Evolutionary conservation across 2,888 invertebrate species (phyloP), one percentile per base, ranked within the genome.

Genomic region (Caenorhabditis wallacei): DNA sequence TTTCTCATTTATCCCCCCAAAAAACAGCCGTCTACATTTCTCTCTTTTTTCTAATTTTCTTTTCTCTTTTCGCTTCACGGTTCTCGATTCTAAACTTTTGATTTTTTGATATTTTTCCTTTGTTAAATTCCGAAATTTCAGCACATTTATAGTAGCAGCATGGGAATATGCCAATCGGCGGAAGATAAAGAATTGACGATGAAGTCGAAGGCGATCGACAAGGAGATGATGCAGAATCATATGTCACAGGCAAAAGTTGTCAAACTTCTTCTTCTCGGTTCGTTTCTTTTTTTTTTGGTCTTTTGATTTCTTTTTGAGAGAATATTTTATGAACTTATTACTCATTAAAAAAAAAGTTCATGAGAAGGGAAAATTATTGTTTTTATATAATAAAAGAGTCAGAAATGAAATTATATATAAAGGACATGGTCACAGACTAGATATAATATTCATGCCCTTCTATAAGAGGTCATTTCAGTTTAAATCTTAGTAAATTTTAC

Each of bases 191-290:
- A 91, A 56, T 71, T 88, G 68, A 74, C 84, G 20, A 64, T 83
- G 69, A 91, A 91, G 80, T 91, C 90, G 61, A 89, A 87, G 56
- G 88, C 89, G 40, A 91, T 91, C 78, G 91, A 91, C 82, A 87
- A 87, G 75, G 91, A 91, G 68, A 88, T 91, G 85, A 87, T 91
- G 86, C 89, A 89, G 75, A 88, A 86, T 26, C 87, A 89, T 63
- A 59, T 85, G 51, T 87, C 89, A 13, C 85, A 87, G 57, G 85
- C 88, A 72, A 89, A 89, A 78, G 87, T 89, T 68, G 88, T 89
- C 80, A 89, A 89, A 81, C 81, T 89, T 26, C 74, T 89, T 10
- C 69, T 89, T 30, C 78, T 89, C 26, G 89, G 89, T 88, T 30
- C 53, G 84, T 81, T 57, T 8, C 40, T n/a, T n/a, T 30, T 30